These are phyloP conservation scores for Dermochelys coriacea DNA, from an alignment of 2,797 vertebrate genomes.

Conservation along the genomic window DNA sequence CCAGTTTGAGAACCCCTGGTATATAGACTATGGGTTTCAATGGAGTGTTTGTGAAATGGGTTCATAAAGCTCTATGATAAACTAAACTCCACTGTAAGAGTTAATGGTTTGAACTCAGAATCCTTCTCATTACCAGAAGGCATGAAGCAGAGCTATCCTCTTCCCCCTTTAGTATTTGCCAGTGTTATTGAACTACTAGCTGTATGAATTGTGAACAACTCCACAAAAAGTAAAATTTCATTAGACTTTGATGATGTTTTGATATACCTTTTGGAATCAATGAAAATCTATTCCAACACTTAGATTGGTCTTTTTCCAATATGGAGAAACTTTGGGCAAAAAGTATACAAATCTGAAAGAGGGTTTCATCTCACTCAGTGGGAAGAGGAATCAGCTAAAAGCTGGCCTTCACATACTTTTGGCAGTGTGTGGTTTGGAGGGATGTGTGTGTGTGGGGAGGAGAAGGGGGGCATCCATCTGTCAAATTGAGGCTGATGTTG, in stretches of 20 bases:
- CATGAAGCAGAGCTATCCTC: background rate
- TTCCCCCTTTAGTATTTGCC: background rate
- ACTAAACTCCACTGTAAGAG: background rate
- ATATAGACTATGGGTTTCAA: background rate
- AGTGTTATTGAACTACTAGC: background rate
- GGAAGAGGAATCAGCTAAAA: background rate
- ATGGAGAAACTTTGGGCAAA: background rate
- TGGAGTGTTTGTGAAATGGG: constrained; percentile 18
- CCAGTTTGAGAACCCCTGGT: background rate
- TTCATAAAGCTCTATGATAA: constrained; percentile 24
- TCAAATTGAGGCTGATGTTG: background rate
- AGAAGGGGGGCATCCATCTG: rapidly evolving
- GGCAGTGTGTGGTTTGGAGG: background rate
- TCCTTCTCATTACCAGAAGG: background rate
- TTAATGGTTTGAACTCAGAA: constrained; percentile 14
- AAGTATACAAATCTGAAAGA: background rate
- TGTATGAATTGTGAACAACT: background rate
- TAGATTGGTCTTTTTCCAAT: background rate
- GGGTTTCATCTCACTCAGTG: background rate
- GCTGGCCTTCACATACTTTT: background rate
- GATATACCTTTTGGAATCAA: background rate
- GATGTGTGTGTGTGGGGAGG: background rate
- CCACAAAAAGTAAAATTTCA: background rate
- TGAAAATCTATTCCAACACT: background rate
- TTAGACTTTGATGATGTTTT: background rate